Percentiles rank a stretch among this genome's conserved stretches.
These are phyloP conservation scores for Molossus molossus DNA, from an alignment of 2,797 vertebrate genomes.

Conservation along the genomic window DNA sequence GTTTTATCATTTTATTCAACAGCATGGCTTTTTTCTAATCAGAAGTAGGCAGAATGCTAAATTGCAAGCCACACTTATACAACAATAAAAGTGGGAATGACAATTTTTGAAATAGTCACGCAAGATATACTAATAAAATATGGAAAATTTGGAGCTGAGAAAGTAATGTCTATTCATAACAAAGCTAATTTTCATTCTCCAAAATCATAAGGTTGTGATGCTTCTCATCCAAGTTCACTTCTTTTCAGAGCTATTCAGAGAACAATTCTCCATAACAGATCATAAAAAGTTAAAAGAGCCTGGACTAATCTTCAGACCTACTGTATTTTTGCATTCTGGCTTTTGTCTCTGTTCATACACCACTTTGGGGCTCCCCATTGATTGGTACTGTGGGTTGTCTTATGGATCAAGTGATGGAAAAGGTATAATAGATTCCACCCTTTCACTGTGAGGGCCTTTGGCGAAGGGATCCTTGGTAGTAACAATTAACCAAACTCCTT, in stretches of 20 bases:
- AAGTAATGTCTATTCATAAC: not conserved
- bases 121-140: not conserved
- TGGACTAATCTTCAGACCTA: not conserved
- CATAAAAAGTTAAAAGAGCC: not conserved
- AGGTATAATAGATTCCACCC: not conserved
- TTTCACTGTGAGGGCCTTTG: not conserved
- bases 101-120: conserved; percentile 3
- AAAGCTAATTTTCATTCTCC: not conserved
- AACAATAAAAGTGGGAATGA: not conserved
- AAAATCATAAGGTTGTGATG: not conserved
- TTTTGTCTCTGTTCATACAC: not conserved
- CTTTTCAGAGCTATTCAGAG: not conserved
- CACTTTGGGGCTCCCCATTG: not conserved
- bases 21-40: conserved; percentile 42
- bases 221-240: not conserved
- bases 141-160: not conserved
- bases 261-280: not conserved
- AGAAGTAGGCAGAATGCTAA: not conserved
- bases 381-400: not conserved
- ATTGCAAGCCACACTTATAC: not conserved
- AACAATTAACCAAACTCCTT: not conserved
- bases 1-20: not conserved
- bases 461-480: not conserved
- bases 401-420: not conserved
- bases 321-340: not conserved